These are phyloP conservation scores for Oxyura jamaicensis DNA, from an alignment of 2,113 vertebrate genomes.

Conservation along the genomic window DNA sequence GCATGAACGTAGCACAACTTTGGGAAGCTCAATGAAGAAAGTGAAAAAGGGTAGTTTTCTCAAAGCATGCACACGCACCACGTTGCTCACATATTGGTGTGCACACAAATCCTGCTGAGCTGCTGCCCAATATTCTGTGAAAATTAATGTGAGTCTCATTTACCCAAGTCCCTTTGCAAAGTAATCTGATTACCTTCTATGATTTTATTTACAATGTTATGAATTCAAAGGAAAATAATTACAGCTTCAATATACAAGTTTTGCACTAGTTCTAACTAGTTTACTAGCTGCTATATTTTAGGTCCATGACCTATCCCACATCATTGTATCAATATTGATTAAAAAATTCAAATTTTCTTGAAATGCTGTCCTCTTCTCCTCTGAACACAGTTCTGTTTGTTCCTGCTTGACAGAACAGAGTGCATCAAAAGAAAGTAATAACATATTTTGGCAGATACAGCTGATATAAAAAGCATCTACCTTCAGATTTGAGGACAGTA, in stretches of 20 bases:
- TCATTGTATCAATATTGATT: background rate
- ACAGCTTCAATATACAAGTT: background rate
- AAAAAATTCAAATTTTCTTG: background rate
- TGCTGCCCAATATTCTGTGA: background rate
- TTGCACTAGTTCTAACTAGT: background rate
- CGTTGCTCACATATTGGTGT: no score
- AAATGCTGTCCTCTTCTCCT: background rate
- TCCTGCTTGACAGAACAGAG: background rate
- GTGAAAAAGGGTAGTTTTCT: background rate
- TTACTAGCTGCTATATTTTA: background rate
- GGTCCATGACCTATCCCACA: accelerated
- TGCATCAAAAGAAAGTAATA: background rate
- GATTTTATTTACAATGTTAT: background rate
- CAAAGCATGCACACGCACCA: background rate
- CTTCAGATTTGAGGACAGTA: background rate
- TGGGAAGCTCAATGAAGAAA: background rate
- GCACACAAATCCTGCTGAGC: background rate
- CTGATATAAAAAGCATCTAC: background rate
- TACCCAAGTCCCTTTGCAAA: background rate
- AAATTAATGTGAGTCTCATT: background rate
- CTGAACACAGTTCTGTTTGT: background rate
- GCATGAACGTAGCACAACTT: background rate
- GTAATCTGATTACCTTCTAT: background rate
- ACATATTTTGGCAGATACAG: background rate
- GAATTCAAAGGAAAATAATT: background rate